phyloP scores from a whole-genome alignment of 2,797 vertebrate genomes.

The Triplophysa yarkandensis region DNA sequence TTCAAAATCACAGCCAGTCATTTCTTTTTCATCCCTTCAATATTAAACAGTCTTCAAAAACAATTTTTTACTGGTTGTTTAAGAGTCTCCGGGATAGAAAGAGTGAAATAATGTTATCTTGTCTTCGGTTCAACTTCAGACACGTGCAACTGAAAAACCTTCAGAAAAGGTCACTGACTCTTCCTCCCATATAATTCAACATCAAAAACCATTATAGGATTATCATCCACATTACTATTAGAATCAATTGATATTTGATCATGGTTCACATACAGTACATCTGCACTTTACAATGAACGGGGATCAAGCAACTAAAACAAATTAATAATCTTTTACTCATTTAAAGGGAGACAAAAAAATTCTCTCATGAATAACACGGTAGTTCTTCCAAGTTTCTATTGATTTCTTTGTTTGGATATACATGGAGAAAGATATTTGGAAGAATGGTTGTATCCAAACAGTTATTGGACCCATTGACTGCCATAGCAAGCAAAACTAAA shows the following conservation, averaged over 20 bases:
- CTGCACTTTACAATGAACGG: neutral
- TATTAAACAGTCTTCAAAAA: too few relatives aligned
- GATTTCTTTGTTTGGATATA: too few relatives aligned
- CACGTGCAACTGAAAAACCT: neutral
- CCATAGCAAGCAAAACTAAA: too few relatives aligned
- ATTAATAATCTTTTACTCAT: neutral
- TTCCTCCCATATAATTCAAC: neutral
- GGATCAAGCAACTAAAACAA: neutral
- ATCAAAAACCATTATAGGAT: neutral
- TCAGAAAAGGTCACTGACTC: conserved; percentile 13
- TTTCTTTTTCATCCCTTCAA: too few relatives aligned
- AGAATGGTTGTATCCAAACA: too few relatives aligned
- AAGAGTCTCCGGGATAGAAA: neutral
- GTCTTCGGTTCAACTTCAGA: neutral
- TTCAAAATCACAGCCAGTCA: neutral
- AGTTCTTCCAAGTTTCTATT: too few relatives aligned
- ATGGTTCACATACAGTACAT: neutral
- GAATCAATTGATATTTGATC: neutral
- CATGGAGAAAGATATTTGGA: too few relatives aligned
- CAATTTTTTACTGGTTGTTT: neutral
- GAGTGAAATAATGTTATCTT: neutral
- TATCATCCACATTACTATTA: neutral
- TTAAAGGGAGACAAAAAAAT: too few relatives aligned
- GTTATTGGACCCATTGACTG: too few relatives aligned
- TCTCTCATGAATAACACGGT: too few relatives aligned